Base-by-base conservation (phyloP, 2,888 invertebrate genomes). In the Acleris cristana region DNA sequence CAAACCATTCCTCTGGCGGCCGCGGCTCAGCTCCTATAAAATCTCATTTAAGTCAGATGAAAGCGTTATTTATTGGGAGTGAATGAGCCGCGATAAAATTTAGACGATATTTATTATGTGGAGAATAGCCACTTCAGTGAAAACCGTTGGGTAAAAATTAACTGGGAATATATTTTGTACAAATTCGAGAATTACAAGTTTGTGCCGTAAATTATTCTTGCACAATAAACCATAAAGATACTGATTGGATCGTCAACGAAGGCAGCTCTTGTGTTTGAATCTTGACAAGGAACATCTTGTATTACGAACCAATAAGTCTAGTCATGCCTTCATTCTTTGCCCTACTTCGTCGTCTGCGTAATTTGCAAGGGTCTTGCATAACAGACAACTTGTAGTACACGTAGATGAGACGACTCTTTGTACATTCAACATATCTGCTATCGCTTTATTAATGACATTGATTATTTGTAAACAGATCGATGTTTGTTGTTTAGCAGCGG, bases 11-110 rank as follows among this genome's bases (percentile, higher is more conserved):
- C 69, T 67, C 70, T 56, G 64, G 56, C 69, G 64, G 62, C 71
- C 70, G 70, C 70, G 71, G 66, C 70, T 76, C 72, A 72, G 75
- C 73, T 72, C 69, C 71, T 65, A 73, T 72, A 71, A 69, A 74
- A 73, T 73, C 71, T 72, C 72, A 65, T 74, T 70, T 59, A 72
- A 67, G 63, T 68, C 64, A 67, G 72, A 73, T 76, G 74, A 74
- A 73, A 72, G 70, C 69, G 70, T 71, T 73, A 74, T 73, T 76
- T 76, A 76, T 73, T 61, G 69, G 62, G 53, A 53, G 53, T 54
- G 48, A 67, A 58, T 63, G 53, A 62, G 18, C 34, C 21, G 45
- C 19, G 62, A 49, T 67, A 58, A 57, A 58, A 62, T 63, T 62
- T 40, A 58, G 58, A 53, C 40, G 34, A 48, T 63, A 52, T 58